phyloP scores from a whole-genome alignment of 2,113 vertebrate species.

The Urocynchramus pylzowi region DNA sequence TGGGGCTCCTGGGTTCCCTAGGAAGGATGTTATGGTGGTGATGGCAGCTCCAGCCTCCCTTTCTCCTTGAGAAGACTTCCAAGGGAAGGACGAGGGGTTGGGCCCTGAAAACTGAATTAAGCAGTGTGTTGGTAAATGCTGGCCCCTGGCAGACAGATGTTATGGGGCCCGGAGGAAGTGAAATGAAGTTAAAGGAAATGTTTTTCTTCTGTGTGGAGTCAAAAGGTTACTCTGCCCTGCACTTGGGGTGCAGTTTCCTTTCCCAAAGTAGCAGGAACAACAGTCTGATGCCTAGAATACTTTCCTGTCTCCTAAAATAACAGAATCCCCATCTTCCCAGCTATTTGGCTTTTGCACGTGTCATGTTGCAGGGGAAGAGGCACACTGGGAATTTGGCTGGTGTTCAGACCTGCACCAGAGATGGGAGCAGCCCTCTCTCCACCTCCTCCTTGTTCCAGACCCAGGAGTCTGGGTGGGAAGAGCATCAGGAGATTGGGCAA shows the following conservation, averaged over 20 bases:
- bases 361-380: neutral
- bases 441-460: neutral
- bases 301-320: neutral
- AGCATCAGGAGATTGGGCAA: neutral
- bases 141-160: neutral
- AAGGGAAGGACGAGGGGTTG: fast-evolving
- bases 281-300: neutral
- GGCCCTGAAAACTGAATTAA: neutral
- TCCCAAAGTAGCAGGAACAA: neutral
- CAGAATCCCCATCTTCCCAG: neutral
- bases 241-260: neutral
- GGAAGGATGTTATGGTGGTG: fast-evolving
- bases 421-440: neutral
- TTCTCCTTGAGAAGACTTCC: neutral
- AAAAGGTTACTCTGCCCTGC: neutral
- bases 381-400: neutral
- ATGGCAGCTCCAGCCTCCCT: neutral
- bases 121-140: neutral
- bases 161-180: neutral
- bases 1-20: neutral
- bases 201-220: neutral
- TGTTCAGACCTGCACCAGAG: neutral
- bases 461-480: neutral
- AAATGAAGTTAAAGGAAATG: neutral
- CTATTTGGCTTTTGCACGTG: fast-evolving